Evolutionary conservation across 2,888 invertebrate genomes (phyloP), one percentile per base, ranked within the genome.

Genomic region (Stictocephala bisonia): DNA sequence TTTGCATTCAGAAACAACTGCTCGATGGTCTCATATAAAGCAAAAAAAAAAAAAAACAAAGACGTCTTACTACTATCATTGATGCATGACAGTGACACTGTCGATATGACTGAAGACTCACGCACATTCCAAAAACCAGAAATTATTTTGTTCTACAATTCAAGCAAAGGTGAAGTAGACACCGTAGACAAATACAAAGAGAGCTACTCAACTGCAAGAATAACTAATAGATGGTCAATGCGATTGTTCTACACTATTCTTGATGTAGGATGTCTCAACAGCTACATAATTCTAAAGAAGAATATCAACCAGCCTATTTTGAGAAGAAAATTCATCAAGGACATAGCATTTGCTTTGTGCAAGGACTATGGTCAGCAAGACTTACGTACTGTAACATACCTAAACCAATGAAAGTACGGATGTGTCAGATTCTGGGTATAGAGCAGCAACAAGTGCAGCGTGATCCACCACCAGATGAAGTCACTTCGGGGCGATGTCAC

Each of bases 241-340:
- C n/a, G 58, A 58, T 58, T 71, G 41, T 58, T 71, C 58, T 58
- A 71, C 27, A 18, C 41, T 20, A n/a, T 71, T 41, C 27, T 58
- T n/a, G 51, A 71, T 27, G 41, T 71, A 18, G 41, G n/a, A 35
- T 29, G 40, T 18, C 24, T 41, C n/a, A 70, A 70, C 40, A 56
- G 56, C 20, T 56, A 22, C 41, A 40, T 70, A 20, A 35, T 70
- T 22, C 41, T 66, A 24, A 66, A 44, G 66, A 41, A 66, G 24
- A 66, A 66, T 64, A 7, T 64, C 20, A 13, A 64, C n/a, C 40
- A 64, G 13, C 40, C 64, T 13, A 64, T 18, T 15, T n/a, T 53
- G 58, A 26, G 31, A 58, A 58, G 58, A 15, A 35, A n/a, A 4
- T 58, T 58, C 15, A 13, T 58, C 3, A 53, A 26, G 11, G 20